A percentile compares a stretch with the other conserved stretches of the same genome.
These are phyloP conservation scores for Betta splendens DNA, from an alignment of 2,797 vertebrate species.

Conservation along the genomic window DNA sequence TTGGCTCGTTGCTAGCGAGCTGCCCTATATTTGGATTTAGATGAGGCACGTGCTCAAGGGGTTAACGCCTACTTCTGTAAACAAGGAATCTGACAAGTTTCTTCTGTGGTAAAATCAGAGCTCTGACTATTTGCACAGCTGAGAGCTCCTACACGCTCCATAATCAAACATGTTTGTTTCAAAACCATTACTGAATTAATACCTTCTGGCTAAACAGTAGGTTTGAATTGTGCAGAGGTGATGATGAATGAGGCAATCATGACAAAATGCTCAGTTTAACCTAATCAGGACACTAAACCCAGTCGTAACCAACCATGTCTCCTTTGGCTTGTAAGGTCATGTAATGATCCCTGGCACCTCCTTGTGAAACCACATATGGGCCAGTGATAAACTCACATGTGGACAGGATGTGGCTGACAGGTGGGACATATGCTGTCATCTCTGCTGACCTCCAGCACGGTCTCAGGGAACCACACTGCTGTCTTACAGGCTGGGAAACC, in stretches of 20 bases:
- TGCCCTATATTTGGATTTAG: constrained; percentile 75
- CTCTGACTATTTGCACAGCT: constrained; percentile 7
- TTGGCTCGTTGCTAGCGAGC: constrained; percentile 52
- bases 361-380: not conserved
- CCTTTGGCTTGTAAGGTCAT: too few relatives aligned
- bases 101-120: constrained; percentile 28
- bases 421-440: constrained; percentile 85
- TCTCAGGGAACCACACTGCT: constrained; percentile 92
- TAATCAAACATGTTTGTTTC: not conserved
- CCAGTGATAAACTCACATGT: constrained; percentile 82
- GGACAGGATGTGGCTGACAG: constrained; percentile 87
- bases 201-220: too few relatives aligned
- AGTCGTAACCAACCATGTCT: too few relatives aligned
- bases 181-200: not conserved
- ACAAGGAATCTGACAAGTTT: constrained; percentile 59
- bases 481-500: constrained; percentile 90
- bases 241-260: not conserved
- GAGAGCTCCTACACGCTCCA: constrained; percentile 1
- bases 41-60: constrained; percentile 65
- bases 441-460: constrained; percentile 88
- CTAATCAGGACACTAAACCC: not conserved
- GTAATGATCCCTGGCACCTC: too few relatives aligned
- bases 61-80: constrained; percentile 71
- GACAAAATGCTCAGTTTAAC: not conserved
- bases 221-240: constrained; percentile 2